Conservation (phyloP, 2,113 vertebrate genomes). For the Todiramphus chloris region DNA sequence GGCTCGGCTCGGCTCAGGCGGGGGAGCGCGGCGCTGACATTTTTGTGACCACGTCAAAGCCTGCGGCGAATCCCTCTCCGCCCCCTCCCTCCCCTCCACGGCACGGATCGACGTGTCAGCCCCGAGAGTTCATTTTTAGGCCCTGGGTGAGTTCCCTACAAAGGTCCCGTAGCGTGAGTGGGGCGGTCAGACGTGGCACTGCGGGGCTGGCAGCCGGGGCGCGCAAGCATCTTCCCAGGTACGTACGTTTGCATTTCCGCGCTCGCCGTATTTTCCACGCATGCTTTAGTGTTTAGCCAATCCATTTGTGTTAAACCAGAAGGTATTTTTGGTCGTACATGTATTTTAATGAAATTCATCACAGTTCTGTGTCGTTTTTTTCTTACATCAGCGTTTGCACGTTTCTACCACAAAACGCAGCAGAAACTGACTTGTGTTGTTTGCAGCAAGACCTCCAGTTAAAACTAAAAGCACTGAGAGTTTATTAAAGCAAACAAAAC, state of each 20-base stretch:
- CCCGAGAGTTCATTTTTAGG: slow-evolving; percentile 17
- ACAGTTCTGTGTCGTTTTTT: not conserved
- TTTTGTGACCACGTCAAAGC: not conserved
- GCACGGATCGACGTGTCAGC: slow-evolving; percentile 6
- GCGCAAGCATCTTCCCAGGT: not conserved
- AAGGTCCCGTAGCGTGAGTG: not conserved
- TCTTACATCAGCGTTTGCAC: not conserved
- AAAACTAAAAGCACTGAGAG: not conserved
- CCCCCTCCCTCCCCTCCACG: not conserved
- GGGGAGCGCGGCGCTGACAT: not conserved
- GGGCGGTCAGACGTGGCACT: slow-evolving; percentile 20
- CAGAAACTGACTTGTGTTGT: not conserved
- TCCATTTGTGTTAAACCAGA: not conserved
- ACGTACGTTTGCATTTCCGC: not conserved
- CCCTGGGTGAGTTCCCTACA: not conserved
- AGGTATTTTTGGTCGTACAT: not conserved
- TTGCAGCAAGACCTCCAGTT: not conserved
- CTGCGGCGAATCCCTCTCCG: not conserved
- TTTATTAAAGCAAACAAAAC: slow-evolving; percentile 13
- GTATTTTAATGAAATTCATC: not conserved
- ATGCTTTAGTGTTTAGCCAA: not conserved
- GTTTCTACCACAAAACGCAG: not conserved
- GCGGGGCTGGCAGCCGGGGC: not conserved
- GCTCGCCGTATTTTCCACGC: not conserved
- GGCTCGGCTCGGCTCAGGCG: not conserved